Conservation (phyloP, 2,113 vertebrate species). For the Phylloscopus whistleri region DNA sequence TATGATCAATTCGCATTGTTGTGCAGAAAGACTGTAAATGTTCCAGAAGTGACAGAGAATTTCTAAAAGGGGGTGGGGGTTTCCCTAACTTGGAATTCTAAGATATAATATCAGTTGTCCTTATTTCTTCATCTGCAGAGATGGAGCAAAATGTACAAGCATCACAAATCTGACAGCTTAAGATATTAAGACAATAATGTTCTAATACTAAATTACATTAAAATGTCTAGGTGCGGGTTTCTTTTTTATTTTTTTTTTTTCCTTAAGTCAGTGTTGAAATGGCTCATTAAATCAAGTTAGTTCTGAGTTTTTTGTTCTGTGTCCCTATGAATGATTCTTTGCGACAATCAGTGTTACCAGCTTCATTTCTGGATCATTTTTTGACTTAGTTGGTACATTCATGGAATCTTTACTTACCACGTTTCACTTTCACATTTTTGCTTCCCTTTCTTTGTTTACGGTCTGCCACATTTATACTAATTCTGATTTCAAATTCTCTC, state of each 20-base stretch:
- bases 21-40: not conserved
- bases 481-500: not conserved
- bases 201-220: not conserved
- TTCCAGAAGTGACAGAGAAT: not conserved
- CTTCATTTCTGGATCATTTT: not conserved
- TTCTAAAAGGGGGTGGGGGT: not conserved
- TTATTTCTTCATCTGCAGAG: not conserved
- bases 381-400: not conserved
- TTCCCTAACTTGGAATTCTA: not conserved
- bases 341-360: not conserved
- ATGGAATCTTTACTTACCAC: not conserved
- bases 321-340: not conserved
- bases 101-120: not conserved
- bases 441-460: not conserved
- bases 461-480: not conserved
- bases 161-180: not conserved
- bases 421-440: not conserved
- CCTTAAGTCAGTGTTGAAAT: not conserved
- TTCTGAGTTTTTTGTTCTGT: not conserved
- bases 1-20: not conserved
- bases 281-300: not conserved
- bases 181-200: not conserved
- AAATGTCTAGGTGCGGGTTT: not conserved
- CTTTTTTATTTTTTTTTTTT: not conserved
- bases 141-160: not conserved